These are phyloP conservation scores for Balearica regulorum DNA, from an alignment of 2,797 vertebrate species.

Conservation along the genomic window DNA sequence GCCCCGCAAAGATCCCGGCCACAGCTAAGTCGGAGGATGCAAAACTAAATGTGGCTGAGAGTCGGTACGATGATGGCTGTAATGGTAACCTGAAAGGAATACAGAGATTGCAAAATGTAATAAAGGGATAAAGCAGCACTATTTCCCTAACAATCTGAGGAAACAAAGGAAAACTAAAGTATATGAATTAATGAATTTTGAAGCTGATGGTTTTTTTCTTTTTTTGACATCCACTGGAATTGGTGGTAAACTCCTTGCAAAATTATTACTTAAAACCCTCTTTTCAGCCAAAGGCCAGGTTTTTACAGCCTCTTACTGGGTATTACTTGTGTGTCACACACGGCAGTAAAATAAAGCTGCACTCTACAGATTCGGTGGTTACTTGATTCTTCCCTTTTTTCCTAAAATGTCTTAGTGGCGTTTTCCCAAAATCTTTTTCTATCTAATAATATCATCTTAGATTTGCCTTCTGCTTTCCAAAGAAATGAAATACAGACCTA, in stretches of 20 bases:
- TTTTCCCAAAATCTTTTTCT: background rate
- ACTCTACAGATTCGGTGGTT: background rate
- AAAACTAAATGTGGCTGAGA: background rate
- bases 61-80: rapidly evolving
- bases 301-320: background rate
- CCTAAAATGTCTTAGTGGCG: background rate
- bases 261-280: background rate
- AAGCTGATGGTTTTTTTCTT: background rate
- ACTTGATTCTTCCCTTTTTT: background rate
- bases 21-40: background rate
- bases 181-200: background rate
- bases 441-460: background rate
- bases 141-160: too few species aligned
- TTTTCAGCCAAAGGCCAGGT: background rate
- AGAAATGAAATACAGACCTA: background rate
- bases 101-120: background rate
- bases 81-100: background rate
- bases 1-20: background rate
- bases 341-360: background rate
- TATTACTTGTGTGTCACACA: background rate
- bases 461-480: background rate
- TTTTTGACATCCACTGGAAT: background rate
- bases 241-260: background rate
- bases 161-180: background rate
- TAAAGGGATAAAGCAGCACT: background rate